phyloP scores from a whole-genome alignment of 2,797 vertebrate genomes.

The Argyrosomus regius region DNA sequence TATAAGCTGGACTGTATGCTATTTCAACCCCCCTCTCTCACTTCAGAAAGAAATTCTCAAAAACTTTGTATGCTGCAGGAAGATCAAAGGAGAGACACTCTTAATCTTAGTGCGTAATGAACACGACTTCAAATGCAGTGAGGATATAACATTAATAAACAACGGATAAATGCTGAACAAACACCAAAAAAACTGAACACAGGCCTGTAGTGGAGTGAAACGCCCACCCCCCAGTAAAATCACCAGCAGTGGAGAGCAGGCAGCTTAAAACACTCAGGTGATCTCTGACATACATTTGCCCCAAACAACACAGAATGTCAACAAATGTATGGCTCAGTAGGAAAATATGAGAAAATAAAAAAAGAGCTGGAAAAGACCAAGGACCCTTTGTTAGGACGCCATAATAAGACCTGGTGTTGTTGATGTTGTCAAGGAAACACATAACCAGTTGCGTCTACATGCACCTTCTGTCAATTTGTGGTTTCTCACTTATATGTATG shows the following conservation, averaged over 20 bases:
- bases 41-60: constrained; percentile 12
- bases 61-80: constrained; percentile 53
- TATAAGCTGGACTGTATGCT: constrained; percentile 36
- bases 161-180: constrained; percentile 64
- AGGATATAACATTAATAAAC: constrained; percentile 67
- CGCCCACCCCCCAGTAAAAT: not conserved
- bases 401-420: constrained; percentile 12
- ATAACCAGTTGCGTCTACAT: constrained; percentile 36
- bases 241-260: constrained; percentile 51
- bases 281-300: constrained; percentile 75
- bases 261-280: constrained; percentile 45
- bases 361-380: constrained; percentile 45
- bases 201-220: constrained; percentile 29
- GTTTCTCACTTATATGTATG: constrained; percentile 39
- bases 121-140: constrained; percentile 74
- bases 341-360: constrained; percentile 52
- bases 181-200: constrained; percentile 48
- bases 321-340: constrained; percentile 72
- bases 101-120: constrained; percentile 72
- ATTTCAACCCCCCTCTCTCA: not conserved
- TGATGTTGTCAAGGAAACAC: constrained; percentile 47
- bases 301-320: constrained; percentile 57
- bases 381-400: constrained; percentile 24
- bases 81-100: constrained; percentile 68
- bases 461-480: constrained; percentile 46